Base-by-base conservation (phyloP, 1,140 invertebrate genomes). In the Drosophila nikananu region DNA sequence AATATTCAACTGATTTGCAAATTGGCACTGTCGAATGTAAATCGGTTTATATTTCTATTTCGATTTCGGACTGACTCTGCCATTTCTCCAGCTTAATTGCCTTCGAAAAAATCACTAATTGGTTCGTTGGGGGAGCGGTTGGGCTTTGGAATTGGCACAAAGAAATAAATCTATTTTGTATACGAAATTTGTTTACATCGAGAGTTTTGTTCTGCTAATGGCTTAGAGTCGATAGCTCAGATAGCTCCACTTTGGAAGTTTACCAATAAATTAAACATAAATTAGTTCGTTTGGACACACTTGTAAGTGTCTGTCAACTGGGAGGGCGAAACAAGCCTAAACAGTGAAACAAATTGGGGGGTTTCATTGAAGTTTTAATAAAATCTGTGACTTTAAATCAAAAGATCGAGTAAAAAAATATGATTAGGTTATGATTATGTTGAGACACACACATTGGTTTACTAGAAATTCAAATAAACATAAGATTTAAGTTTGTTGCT, bases 1-100 rank as follows among this genome's bases (percentile, higher is more conserved):
- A 51, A 25, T 73, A 73, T 61, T 74, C 63, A 83, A 76, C 64
- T 76, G 71, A 81, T 78, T 80, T 78, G 79, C 77, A 84, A 86
- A 84, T 77, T 77, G 58, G 74, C 49, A 73, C 59, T 42, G 54
- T 66, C 42, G 37, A 41, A 77, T 63, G 71, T 68, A 78, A 81
- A 70, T 74, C 64, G 48, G 25, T 54, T 68, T 66, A 81, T 54
- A 54, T 42, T 30, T 51, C 49, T 42, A 65, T 66, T 71, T 65
- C 23, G 27, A 52, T 23, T 15, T 17, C 23, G 48, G 23, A 5
- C 13, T 21, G 19, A 55, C 57, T 66, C 46, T 10, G 30, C 15
- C 37, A 62, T 65, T 51, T 79, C 51, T 46, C 39, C 73, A 19
- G 49, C 70, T 81, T 82, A 73, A 82, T 77, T 81, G 79, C 77